Base-by-base conservation (phyloP, 1,140 invertebrate species). In the Philotrypesis tridentata region DNA sequence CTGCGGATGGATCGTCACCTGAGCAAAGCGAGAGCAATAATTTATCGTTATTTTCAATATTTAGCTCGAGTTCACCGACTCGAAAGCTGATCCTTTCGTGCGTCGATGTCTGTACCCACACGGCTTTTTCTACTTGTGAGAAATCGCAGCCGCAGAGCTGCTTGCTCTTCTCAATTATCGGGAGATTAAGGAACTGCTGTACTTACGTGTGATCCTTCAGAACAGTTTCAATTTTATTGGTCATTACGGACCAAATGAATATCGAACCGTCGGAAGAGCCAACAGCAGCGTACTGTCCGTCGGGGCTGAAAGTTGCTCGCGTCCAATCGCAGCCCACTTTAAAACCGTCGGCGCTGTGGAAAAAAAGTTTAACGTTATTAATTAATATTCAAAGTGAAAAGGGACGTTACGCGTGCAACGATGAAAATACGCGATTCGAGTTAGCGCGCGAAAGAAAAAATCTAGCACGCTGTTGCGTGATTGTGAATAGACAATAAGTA, bases 251-350 rank as follows among this genome's bases (percentile, higher is more conserved):
- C 98, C 98, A 99, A 77, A 99, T 95, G 90, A 95, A 99, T 72
- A 99, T 94, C 37, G 95, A 93, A 23, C 98, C 98, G 91, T 99
- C 98, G 0, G 95, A 93, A 21, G 97, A 97, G 14, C 98, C 98
- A 80, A 96, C 97, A 3, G 96, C 95, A 23, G 98, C 95, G 90
- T 97, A 97, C 75, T 96, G 94, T 5, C 95, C 96, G 90, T 97
- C 96, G 27, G 97, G 96, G 87, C 97, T 98, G 89, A 99, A 99
- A 60, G 95, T 95, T 17, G 97, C 97, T 87, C 98, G 94, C 27
- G 96, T 94, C 94, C 96, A 99, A 92, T 99, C 98, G 92, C 96
- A 98, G 43, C 97, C 97, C 74, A 99, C 96, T 93, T 97, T 97
- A 91, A 99, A 99, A 43, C 96, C 95, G 85, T 99, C 98, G 88